These are phyloP conservation scores for Nemurella pictetii DNA, from an alignment of 2,888 invertebrate genomes.

Conservation along the genomic window DNA sequence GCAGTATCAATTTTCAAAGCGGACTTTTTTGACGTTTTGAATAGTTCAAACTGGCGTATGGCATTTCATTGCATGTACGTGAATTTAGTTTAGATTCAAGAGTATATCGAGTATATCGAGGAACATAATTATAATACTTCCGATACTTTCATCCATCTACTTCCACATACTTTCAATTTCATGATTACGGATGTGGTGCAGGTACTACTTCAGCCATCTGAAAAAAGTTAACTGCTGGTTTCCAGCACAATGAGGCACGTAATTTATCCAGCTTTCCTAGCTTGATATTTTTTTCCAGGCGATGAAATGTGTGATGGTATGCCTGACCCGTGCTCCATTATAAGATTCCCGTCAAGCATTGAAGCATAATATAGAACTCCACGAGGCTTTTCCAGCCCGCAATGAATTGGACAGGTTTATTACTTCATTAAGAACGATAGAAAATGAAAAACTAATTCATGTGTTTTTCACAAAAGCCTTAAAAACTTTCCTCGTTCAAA, in stretches of 20 bases:
- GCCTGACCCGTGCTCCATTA: neutral
- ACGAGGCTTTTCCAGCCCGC: neutral
- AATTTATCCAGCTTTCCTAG: neutral
- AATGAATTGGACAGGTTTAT: conserved; percentile 7
- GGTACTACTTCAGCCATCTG: no score
- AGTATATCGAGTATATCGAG: no score
- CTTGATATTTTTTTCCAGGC: neutral
- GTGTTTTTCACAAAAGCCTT: conserved; percentile 2
- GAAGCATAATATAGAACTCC: neutral
- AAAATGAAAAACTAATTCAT: neutral
- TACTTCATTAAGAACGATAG: neutral
- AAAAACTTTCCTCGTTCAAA: conserved; percentile 22
- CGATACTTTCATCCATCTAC: no score
- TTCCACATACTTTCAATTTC: no score
- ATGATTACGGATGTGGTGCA: no score
- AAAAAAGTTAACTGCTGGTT: no score
- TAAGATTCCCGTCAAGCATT: neutral
- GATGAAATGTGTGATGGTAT: neutral
- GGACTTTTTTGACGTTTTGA: no score
- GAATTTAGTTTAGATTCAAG: no score
- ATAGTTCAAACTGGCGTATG: no score
- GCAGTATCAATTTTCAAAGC: no score
- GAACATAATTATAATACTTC: no score
- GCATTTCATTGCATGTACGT: no score
- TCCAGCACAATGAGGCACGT: neutral